Evolutionary conservation across 2,888 invertebrate genomes (phyloP).

Genomic region (Melolontha melolontha): DNA sequence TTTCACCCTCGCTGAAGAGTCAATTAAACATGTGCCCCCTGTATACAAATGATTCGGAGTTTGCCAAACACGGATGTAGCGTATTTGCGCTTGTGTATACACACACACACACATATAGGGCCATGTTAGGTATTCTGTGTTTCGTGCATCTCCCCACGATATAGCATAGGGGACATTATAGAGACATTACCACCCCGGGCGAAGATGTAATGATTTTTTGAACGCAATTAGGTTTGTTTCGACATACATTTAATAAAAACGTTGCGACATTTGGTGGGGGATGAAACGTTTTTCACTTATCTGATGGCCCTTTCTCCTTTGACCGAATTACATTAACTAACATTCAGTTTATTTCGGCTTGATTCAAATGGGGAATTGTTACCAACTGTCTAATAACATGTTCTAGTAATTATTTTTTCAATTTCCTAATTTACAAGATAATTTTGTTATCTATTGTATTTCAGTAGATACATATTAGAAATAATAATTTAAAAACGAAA

Average conservation of each 20-base stretch:
- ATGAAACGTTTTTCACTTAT: conserved; percentile 37
- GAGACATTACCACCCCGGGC: conserved; percentile 63
- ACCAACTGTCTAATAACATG: conserved; percentile 33
- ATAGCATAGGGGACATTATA: conserved; percentile 54
- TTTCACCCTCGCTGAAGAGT: conserved; percentile 53
- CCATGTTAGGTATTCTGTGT: background rate
- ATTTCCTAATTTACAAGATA: too few species aligned
- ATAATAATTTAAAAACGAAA: too few species aligned
- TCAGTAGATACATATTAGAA: too few species aligned
- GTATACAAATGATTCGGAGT: conserved; percentile 62
- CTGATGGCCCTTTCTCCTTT: conserved; percentile 36
- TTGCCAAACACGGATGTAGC: conserved; percentile 63
- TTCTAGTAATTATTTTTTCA: too few species aligned
- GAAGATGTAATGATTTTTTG: conserved; percentile 65
- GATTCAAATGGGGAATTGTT: conserved; percentile 26
- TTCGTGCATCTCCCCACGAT: conserved; percentile 31
- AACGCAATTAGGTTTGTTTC: conserved; percentile 66
- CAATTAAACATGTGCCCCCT: conserved; percentile 62
- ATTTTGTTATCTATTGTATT: too few species aligned
- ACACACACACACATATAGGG: background rate
- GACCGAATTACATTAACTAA: conserved; percentile 27
- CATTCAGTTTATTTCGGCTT: conserved; percentile 27
- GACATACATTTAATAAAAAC: conserved; percentile 61
- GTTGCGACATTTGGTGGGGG: conserved; percentile 56
- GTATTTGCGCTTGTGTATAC: conserved; percentile 43